These are phyloP conservation scores for Cephus spinipes DNA, from an alignment of 2,888 invertebrate species.

Conservation along the genomic window DNA sequence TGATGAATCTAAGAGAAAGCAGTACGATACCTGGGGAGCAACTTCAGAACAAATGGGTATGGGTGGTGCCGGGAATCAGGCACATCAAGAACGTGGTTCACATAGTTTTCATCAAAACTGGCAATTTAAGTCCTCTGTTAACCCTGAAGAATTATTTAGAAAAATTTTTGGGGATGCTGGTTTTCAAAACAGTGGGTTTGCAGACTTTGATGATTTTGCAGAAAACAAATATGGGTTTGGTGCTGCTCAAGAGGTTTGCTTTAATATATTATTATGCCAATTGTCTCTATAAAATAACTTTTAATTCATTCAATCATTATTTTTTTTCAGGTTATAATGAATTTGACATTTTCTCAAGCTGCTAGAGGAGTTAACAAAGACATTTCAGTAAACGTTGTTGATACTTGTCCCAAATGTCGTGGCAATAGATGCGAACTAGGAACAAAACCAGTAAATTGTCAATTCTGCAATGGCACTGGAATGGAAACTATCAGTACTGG, in stretches of 20 bases:
- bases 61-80: constrained; percentile 66
- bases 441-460: constrained; percentile 89
- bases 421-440: constrained; percentile 91
- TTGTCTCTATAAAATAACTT: not conserved
- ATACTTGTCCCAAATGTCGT: constrained; percentile 89
- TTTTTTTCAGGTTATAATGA: constrained; percentile 79
- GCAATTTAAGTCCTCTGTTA: constrained; percentile 89
- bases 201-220: constrained; percentile 84
- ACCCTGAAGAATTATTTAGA: constrained; percentile 96
- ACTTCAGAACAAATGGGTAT: constrained; percentile 89
- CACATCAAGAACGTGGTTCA: constrained; percentile 39
- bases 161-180: constrained; percentile 94
- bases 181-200: constrained; percentile 72
- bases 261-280: constrained; percentile 4
- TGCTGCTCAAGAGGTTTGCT: constrained; percentile 85
- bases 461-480: constrained; percentile 95
- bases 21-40: constrained; percentile 94
- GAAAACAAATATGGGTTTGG: constrained; percentile 93
- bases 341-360: constrained; percentile 92
- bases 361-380: constrained; percentile 97
- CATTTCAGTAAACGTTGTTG: constrained; percentile 89
- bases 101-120: constrained; percentile 79
- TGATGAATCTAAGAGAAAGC: constrained; percentile 90
- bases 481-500: constrained; percentile 93
- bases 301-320: not conserved